Percentiles rank a stretch among this genome's conserved stretches.
Evolutionary conservation across 2,888 invertebrate species (phyloP).

Genomic region (Leptinotarsa haldemani): DNA sequence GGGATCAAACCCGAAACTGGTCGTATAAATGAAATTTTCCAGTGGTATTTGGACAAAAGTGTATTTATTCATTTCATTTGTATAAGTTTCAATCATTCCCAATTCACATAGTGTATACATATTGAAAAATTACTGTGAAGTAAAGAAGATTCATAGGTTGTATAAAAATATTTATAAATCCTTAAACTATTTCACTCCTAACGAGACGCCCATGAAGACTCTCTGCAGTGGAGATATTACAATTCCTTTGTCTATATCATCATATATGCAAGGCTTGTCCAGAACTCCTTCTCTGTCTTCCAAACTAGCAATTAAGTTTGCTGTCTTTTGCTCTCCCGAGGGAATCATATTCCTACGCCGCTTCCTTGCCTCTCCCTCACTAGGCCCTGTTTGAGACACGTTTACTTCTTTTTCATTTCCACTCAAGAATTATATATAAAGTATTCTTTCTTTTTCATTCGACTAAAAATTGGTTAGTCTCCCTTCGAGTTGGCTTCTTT

Average conservation of each 20-base stretch:
- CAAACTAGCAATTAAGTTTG: slow-evolving; percentile 61
- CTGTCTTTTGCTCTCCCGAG: slow-evolving; percentile 60
- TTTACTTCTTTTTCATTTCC: slow-evolving; percentile 57
- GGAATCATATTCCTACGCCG: slow-evolving; percentile 62
- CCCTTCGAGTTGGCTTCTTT: no score
- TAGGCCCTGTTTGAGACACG: slow-evolving; percentile 49
- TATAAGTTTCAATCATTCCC: no score
- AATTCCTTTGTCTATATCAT: slow-evolving; percentile 67
- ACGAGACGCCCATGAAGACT: slow-evolving; percentile 47
- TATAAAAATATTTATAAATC: no score
- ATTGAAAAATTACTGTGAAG: no score
- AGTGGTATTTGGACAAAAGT: no score
- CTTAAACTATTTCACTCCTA: neutral
- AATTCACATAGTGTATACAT: no score
- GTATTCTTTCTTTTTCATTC: slow-evolving; percentile 55
- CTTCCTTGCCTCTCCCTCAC: slow-evolving; percentile 47
- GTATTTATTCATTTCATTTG: no score
- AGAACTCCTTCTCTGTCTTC: slow-evolving; percentile 52
- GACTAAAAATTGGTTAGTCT: slow-evolving; percentile 58
- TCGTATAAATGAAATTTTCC: no score
- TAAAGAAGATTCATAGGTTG: no score
- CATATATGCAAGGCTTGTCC: slow-evolving; percentile 67
- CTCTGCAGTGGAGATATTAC: slow-evolving; percentile 61
- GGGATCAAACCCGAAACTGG: no score
- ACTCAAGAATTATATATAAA: slow-evolving; percentile 65